Evolutionary conservation across 1,140 invertebrate genomes (phyloP), one percentile per base, ranked within the genome.

Genomic region (Orchestia grillus): DNA sequence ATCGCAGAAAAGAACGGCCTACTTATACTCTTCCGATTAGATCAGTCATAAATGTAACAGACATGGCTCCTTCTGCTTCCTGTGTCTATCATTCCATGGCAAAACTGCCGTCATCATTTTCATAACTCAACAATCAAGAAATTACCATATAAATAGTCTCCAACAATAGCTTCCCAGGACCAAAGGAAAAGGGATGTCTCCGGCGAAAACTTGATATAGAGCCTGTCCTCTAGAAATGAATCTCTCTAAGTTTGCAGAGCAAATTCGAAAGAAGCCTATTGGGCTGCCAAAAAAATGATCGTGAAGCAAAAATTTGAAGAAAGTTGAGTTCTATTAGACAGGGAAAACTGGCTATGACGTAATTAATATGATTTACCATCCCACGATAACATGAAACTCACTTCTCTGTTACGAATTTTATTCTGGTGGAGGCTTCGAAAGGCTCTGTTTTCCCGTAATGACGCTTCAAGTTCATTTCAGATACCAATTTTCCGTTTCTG

Each of bases 61-160:
- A 94, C 92, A 94, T 94, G 41, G 44, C 8, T 47, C 44, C 8
- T 8, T 94, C 92, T 45, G 44, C 44, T 94, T 23, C 92, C 92
- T 44, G 44, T 47, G 92, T 44, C 92, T 45, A 94, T 45, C 92
- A 45, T 94, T 44, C 44, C 92, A 45, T 94, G 44, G 41, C 92
- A 94, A 44, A 94, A 94, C 92, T 47, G 92, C 92, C 40, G 92
- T 47, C 92, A 94, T 94, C 92, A 94, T 94, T 94, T 94, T 94
- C 92, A 94, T 94, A 94, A 94, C 92, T 94, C 92, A 94, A 94
- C 92, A 94, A 94, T 94, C 92, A 94, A 94, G 92, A 94, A 42
- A 94, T 94, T 94, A 94, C 92, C 92, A 94, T 94, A 94, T 94
- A 94, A 94, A 94, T 94, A 94, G 92, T 94, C 92, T 94, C 92